Conservation (phyloP, 2,113 vertebrate genomes). For the Synchiropus splendidus region DNA sequence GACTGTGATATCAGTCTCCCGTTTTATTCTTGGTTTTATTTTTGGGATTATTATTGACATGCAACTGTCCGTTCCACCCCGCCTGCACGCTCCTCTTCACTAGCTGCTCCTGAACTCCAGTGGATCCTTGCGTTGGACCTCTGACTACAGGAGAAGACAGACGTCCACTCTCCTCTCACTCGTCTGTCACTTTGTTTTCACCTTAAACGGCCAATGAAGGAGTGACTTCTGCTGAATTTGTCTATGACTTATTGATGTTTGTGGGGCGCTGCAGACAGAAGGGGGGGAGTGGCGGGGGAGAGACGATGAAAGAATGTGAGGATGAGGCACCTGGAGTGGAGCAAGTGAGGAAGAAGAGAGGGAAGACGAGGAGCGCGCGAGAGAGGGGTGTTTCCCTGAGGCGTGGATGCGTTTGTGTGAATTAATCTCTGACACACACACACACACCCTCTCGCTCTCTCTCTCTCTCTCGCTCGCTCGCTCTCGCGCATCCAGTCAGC, state of each 20-base stretch:
- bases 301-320: constrained; percentile 9
- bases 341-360: constrained; percentile 10
- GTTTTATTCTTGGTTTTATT: not conserved
- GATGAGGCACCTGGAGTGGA: constrained; percentile 13
- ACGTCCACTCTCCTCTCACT: too few relatives aligned
- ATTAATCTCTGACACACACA: constrained; percentile 8
- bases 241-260: constrained; percentile 57
- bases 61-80: too few relatives aligned
- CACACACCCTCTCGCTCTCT: constrained; percentile 20
- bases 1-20: too few relatives aligned
- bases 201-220: too few relatives aligned
- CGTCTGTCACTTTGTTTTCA: too few relatives aligned
- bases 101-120: too few relatives aligned
- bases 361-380: constrained; percentile 1
- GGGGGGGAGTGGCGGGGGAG: constrained; percentile 6
- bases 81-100: too few relatives aligned
- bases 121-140: too few relatives aligned
- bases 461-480: constrained; percentile 33
- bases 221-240: constrained; percentile 13
- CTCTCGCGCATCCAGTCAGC: constrained; percentile 29
- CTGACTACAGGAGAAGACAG: too few relatives aligned
- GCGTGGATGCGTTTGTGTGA: constrained; percentile 37
- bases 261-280: constrained; percentile 24
- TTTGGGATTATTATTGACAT: too few relatives aligned
- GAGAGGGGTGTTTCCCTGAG: constrained; percentile 42